Conservation (phyloP, 2,888 invertebrate genomes). For the Scaptomyza reducta region DNA sequence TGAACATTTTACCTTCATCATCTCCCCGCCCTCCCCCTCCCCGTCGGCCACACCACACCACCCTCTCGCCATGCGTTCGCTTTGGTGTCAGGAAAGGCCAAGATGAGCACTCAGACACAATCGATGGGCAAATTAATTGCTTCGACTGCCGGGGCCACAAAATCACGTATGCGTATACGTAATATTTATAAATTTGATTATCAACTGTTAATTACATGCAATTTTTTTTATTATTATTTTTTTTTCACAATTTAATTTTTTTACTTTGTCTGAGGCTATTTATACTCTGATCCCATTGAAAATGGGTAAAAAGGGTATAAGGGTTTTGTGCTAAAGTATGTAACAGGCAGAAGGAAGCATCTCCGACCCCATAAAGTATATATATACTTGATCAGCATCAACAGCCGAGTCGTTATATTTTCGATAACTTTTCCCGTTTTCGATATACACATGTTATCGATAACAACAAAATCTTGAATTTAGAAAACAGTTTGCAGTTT, state of each 20-base stretch:
- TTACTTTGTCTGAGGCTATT: background rate
- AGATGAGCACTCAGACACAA: conserved; percentile 33
- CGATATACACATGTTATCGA: no score
- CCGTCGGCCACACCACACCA: no score
- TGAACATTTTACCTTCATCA: conserved; percentile 9
- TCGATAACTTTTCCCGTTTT: no score
- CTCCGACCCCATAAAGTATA: no score
- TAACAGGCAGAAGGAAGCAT: no score
- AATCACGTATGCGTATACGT: conserved; percentile 70
- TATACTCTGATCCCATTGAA: no score
- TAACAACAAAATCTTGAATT: no score
- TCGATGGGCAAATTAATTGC: conserved; percentile 75
- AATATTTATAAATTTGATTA: conserved; percentile 59
- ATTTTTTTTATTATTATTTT: conserved; percentile 36
- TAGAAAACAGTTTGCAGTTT: no score
- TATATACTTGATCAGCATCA: no score
- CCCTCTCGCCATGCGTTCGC: background rate
- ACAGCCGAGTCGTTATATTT: no score
- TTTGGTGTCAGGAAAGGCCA: conserved; percentile 31
- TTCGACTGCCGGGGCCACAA: conserved; percentile 33
- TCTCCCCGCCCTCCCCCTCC: background rate
- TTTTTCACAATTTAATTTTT: conserved; percentile 8
- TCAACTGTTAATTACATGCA: conserved; percentile 72
- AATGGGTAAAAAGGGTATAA: no score
- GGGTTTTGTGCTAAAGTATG: no score